These are phyloP conservation scores for Drosophila anceps DNA, from an alignment of 2,888 invertebrate genomes.

Conservation along the genomic window DNA sequence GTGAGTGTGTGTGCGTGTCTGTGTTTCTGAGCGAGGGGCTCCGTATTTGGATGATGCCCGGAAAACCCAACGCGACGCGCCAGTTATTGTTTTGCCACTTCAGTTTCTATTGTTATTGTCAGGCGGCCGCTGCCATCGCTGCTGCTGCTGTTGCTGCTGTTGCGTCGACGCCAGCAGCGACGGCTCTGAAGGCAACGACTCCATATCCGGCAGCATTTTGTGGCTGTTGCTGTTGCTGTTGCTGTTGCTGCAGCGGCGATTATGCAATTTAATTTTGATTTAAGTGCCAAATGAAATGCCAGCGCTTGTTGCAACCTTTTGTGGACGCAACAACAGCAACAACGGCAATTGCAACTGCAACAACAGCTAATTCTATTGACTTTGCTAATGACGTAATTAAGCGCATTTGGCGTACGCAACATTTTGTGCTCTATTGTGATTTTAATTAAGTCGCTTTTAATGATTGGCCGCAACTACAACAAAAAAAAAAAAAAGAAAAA, in stretches of 20 bases:
- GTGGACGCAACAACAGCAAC: slow-evolving; percentile 22
- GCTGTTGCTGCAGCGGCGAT: slow-evolving; percentile 47
- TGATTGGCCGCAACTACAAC: slow-evolving; percentile 46
- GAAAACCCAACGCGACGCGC: slow-evolving; percentile 76
- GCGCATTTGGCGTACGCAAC: slow-evolving; percentile 66
- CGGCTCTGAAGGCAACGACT: slow-evolving; percentile 67
- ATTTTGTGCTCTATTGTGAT: slow-evolving; percentile 50
- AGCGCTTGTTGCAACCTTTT: slow-evolving; percentile 46
- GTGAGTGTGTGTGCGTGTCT: neutral
- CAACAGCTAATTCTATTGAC: slow-evolving; percentile 80
- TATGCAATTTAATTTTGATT: slow-evolving; percentile 79
- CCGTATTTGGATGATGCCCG: slow-evolving; percentile 63
- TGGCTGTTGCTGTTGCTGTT: slow-evolving; percentile 34
- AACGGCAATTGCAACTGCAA: slow-evolving; percentile 15
- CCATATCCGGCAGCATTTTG: slow-evolving; percentile 50
- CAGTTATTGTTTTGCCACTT: slow-evolving; percentile 81
- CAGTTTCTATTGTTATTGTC: slow-evolving; percentile 80
- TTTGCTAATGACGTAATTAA: slow-evolving; percentile 84
- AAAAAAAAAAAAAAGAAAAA: no score
- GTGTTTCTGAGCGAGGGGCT: neutral
- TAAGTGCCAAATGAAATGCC: slow-evolving; percentile 70
- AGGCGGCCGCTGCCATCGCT: slow-evolving; percentile 35
- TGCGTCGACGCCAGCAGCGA: slow-evolving; percentile 41
- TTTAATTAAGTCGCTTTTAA: slow-evolving; percentile 76
- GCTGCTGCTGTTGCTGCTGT: slow-evolving; percentile 21